Base-by-base conservation (phyloP, 2,888 invertebrate species). In the Troglohyphantes excavatus region DNA sequence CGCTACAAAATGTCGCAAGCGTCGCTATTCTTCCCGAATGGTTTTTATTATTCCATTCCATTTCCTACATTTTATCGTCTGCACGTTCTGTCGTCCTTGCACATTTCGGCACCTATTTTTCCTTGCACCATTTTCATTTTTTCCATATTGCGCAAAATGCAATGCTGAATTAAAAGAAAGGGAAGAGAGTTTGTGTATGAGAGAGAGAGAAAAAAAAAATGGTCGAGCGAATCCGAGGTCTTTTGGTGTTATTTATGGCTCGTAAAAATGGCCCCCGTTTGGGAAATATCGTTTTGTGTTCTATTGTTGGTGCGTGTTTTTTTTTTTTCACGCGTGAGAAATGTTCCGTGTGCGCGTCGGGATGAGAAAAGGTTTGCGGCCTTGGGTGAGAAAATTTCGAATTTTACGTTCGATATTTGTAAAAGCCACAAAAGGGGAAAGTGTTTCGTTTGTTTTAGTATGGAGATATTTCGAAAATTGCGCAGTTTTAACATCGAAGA, bases 161-260 rank as follows among this genome's bases (percentile, higher is more conserved):
- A 27, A 70, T 75, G 79, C 29, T 43, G 81, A 81, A 72, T 81
- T 73, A 33, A 68, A 23, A 68, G 53, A 70, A 61, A 46, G 46
- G n/a, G n/a, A n/a, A n/a, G n/a, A n/a, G n/a, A n/a, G n/a, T n/a
- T n/a, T n/a, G n/a, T n/a, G n/a, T n/a, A n/a, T n/a, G n/a, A n/a
- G n/a, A n/a, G n/a, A 19, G 63, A 73, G 21, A 43, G 43, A 43
- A 43, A 67, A 79, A 46, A 68, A 68, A 76, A 76, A 46, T 29
- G 65, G 39, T n/a, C 21, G 61, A 27, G 39, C 43, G 26, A n/a
- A 61, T 21, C 33, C 67, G 87, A 81, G 87, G 87, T 9, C 81
- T 81, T 73, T 23, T 39, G 27, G 72, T 26, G n/a, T 87, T 87
- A 87, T 87, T 87, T 87, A 87, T 87, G 73, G 67, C n/a, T 81